A percentile compares a stretch with the other conserved stretches of the same genome.
phyloP scores from a whole-genome alignment of 2,797 vertebrate genomes.

The Sebastes aleutianus region DNA sequence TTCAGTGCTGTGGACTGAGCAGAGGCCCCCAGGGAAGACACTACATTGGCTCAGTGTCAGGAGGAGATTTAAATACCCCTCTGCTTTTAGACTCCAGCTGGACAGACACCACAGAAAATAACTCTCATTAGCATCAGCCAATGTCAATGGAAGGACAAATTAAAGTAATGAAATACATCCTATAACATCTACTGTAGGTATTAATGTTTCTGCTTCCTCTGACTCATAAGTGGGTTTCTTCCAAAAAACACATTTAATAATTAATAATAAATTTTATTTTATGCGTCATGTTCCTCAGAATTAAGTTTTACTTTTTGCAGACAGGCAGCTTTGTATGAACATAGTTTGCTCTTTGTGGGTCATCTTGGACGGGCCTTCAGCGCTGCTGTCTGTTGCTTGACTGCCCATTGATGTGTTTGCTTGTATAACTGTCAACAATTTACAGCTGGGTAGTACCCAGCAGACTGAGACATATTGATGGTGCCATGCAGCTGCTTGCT shows the following conservation, averaged over 20 bases:
- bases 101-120: conserved; percentile 70
- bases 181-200: conserved; percentile 25
- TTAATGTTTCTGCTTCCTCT: conserved; percentile 26
- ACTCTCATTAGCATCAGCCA: conserved; percentile 68
- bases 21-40: conserved; percentile 42
- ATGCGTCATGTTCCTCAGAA: background rate
- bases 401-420: conserved; percentile 68
- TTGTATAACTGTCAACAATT: conserved; percentile 75
- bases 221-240: conserved; percentile 27
- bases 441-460: conserved; percentile 69
- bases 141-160: conserved; percentile 73
- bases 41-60: conserved; percentile 65
- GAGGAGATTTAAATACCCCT: conserved; percentile 74
- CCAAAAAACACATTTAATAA: conserved; percentile 50
- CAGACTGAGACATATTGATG: conserved; percentile 68
- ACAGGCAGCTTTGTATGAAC: conserved; percentile 31
- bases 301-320: conserved; percentile 31
- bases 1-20: conserved; percentile 38
- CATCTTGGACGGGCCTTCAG: conserved; percentile 40
- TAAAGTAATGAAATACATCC: conserved; percentile 65
- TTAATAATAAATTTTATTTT: conserved; percentile 25
- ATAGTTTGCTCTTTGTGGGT: conserved; percentile 44
- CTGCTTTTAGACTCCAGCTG: conserved; percentile 76
- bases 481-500: conserved; percentile 61
- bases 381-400: conserved; percentile 52